Evolutionary conservation across 2,113 vertebrate species (phyloP).

Genomic region (Odobenus rosmarus): DNA sequence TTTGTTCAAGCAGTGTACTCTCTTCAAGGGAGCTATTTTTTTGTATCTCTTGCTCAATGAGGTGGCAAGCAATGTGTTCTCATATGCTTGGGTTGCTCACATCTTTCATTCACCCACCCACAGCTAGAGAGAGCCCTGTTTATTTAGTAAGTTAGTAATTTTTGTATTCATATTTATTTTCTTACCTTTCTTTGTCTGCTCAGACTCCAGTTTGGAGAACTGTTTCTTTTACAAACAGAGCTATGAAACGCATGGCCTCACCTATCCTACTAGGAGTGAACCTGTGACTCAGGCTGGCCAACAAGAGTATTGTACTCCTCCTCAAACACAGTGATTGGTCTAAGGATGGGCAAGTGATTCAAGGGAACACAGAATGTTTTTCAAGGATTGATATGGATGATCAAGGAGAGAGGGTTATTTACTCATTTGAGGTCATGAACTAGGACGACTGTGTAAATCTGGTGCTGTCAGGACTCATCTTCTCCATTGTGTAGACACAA

Average conservation of each 20-base stretch:
- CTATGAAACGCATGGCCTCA: not conserved
- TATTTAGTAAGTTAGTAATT: not conserved
- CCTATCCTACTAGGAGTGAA: not conserved
- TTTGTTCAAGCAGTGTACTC: not conserved
- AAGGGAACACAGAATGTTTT: not conserved
- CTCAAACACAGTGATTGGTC: not conserved
- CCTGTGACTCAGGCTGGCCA: not conserved
- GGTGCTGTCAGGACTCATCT: not conserved
- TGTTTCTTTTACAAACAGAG: not conserved
- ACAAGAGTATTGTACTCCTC: not conserved
- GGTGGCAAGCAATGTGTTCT: not conserved
- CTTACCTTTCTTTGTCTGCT: not conserved
- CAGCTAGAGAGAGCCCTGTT: not conserved
- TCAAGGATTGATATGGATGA: not conserved
- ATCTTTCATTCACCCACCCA: not conserved
- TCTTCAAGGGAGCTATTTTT: conserved; percentile 42
- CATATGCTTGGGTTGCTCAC: not conserved
- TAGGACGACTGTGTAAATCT: not conserved
- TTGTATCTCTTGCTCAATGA: not conserved
- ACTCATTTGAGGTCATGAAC: not conserved
- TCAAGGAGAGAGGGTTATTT: not conserved
- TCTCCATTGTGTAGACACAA: not conserved
- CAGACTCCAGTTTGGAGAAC: not conserved
- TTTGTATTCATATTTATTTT: not conserved
- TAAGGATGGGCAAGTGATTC: not conserved